Evolutionary conservation across 2,113 vertebrate species (phyloP), one percentile per base, ranked within the genome.

Genomic region (Xerus inauris): DNA sequence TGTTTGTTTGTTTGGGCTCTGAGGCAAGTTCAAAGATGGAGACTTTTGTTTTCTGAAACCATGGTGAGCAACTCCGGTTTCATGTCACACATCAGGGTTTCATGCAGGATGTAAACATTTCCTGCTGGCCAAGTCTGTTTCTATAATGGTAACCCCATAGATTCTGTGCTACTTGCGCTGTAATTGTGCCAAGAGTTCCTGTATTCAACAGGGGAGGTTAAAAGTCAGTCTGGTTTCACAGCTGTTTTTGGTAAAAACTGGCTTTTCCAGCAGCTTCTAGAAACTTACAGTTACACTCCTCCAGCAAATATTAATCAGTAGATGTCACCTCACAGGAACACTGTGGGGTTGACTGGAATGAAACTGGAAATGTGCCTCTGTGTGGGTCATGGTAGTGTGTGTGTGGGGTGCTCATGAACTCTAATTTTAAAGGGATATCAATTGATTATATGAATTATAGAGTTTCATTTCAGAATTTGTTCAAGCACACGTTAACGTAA

Each of bases 61-160:
- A 90, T 73, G n/a, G 86, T 88, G 92, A 93, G 12, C 87, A 88
- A 47, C 40, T 97, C 93, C 35, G 7, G 87, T 97, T 98, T 90
- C 96, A 95, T 95, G 93, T 95, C 72, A 91, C 84, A 77, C 96
- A 89, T 98, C 95, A 97, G 96, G 83, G 93, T 89, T 96, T 97
- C 97, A 81, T 81, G 98, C 96, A 98, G 96, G 97, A 98, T 98
- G 97, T 97, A 96, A 97, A 98, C 94, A 96, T 94, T 93, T 97
- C 98, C 98, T 97, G 98, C 98, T 98, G 98, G 94, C 95, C 96
- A 96, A 94, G 98, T 98, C 97, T 98, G 98, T 97, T 98, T 98
- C 97, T 97, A 96, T 97, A 98, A 97, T 98, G 98, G 96, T 97
- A 98, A 91, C 97, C 93, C 96, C 95, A 95, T 97, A 97, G 97